Base-by-base conservation (phyloP, 1,140 invertebrate species). In the Atta colombica region DNA sequence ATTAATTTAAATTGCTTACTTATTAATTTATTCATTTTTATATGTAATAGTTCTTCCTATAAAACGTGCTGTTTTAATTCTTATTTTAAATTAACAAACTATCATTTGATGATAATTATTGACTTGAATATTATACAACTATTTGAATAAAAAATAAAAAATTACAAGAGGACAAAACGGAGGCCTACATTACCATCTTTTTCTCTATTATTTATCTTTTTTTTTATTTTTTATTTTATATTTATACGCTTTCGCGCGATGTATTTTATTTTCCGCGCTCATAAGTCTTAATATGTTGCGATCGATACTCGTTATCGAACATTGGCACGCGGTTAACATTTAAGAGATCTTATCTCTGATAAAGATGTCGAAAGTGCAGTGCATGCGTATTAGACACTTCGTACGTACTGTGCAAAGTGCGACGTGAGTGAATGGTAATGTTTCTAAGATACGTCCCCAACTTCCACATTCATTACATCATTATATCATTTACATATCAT, bases 401-500 rank as follows among this genome's bases (percentile, higher is more conserved):
- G 55, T 63, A 39, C 49, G 66, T 14, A 61, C 51, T 61, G 14
- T 65, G 12, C 69, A 74, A 84, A 35, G 16, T n/a, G 39, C 39
- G n/a, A 84, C 45, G 39, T 60, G 25, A 74, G 69, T 75, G 80
- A 84, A 74, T 74, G 55, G 58, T 45, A 55, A 84, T 75, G 39
- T 60, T 72, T 82, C 35, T 45, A 71, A 35, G 12, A 28, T 82
- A 82, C 25, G 80, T 84, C 80, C 80, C 14, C 65, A 69, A 51
- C 55, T 58, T 74, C n/a, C 55, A 84, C 51, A 84, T 74, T 61
- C 65, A 81, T 81, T 71, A 81, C 65, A 18, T 78, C 55, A 10
- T 65, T 65, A 61, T 21, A 25, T 18, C 61, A 28, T 39, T 69
- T 81, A 55, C 77, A 68, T 80, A 12, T 39, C 18, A 25, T 80